phyloP scores from a whole-genome alignment of 2,797 vertebrate species.

The Jordanella pulchra region DNA sequence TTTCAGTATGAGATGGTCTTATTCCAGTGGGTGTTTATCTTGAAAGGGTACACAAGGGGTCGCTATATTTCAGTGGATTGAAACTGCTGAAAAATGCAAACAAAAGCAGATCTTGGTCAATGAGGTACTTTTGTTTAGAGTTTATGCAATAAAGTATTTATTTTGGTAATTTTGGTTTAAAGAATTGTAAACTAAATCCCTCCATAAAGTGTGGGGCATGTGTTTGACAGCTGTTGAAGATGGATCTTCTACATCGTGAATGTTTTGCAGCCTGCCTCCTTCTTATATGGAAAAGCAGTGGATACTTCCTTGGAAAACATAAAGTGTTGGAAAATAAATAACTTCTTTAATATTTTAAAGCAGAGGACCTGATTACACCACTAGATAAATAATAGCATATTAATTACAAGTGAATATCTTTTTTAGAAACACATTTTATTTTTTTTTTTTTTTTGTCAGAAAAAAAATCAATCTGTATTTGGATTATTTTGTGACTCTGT shows the following conservation, averaged over 20 bases:
- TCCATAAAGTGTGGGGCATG: background rate
- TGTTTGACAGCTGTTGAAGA: background rate
- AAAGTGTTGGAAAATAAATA: background rate
- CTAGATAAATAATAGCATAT: background rate
- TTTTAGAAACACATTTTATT: too few species aligned
- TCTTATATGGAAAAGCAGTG: background rate
- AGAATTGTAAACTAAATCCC: background rate
- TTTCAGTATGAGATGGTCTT: background rate
- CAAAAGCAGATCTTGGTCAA: background rate
- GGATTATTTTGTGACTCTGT: background rate
- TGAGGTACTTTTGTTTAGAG: background rate
- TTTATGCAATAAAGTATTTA: background rate
- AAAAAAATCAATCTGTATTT: background rate
- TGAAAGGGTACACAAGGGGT: conserved; percentile 48
- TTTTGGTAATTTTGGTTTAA: background rate
- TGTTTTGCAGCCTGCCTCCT: background rate
- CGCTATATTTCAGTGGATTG: conserved; percentile 27
- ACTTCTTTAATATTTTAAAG: background rate
- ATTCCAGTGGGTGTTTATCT: background rate
- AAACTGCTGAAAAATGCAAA: background rate
- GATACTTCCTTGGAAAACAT: background rate
- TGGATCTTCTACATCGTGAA: background rate
- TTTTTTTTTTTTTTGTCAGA: background rate
- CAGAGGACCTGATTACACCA: background rate
- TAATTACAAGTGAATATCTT: background rate